Evolutionary conservation across 2,888 invertebrate species (phyloP).

Genomic region (Acleris cristana): DNA sequence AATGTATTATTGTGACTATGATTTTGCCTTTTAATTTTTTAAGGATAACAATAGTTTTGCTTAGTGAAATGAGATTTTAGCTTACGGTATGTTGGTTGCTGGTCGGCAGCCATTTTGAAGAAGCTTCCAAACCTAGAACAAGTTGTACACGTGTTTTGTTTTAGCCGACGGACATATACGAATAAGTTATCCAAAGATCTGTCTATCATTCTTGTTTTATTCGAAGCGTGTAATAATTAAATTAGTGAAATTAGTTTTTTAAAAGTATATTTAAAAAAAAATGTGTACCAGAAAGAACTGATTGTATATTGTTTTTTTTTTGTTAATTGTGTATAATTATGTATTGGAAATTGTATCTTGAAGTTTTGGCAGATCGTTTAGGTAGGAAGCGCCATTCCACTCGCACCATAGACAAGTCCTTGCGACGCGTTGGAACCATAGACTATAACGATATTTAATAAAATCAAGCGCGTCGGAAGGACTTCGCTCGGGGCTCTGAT

Average conservation of each 20-base stretch:
- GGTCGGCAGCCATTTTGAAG: constrained; percentile 36
- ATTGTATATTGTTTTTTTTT: constrained; percentile 53
- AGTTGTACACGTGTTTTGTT: constrained; percentile 38
- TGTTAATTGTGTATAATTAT: constrained; percentile 45
- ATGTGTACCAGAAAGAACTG: constrained; percentile 51
- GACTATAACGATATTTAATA: constrained; percentile 9
- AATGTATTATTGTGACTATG: constrained; percentile 65
- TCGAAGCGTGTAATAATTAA: constrained; percentile 41
- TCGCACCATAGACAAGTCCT: constrained; percentile 14
- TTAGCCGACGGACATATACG: constrained; percentile 34
- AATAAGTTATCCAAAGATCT: constrained; percentile 52
- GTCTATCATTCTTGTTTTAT: constrained; percentile 40
- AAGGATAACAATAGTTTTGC: constrained; percentile 41
- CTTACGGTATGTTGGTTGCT: constrained; percentile 25
- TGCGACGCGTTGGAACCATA: constrained; percentile 10
- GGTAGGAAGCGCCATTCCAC: constrained; percentile 15
- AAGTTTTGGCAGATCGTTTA: constrained; percentile 13
- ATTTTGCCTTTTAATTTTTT: constrained; percentile 51
- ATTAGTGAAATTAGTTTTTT: constrained; percentile 41
- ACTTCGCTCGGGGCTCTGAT: constrained; percentile 16
- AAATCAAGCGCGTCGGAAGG: constrained; percentile 1
- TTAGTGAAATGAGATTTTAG: constrained; percentile 48
- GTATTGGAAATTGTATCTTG: constrained; percentile 29
- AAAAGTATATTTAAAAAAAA: constrained; percentile 34
- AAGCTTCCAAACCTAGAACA: constrained; percentile 34